A percentile compares a stretch with the other conserved stretches of the same genome.
Conservation (phyloP, 1,140 invertebrate genomes). For the Anadara kagoshimensis region DNA sequence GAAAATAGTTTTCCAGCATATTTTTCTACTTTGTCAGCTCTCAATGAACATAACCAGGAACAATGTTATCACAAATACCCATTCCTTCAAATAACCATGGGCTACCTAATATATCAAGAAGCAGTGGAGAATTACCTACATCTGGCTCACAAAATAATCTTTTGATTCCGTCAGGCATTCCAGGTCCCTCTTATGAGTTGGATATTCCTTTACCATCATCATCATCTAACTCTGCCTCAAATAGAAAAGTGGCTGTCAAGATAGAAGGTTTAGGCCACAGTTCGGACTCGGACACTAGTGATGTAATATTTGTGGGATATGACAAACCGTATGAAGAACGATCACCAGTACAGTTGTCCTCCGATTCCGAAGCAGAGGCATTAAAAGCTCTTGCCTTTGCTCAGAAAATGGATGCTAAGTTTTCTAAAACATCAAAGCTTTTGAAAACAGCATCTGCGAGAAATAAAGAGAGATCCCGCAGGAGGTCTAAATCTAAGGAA, state of each 20-base stretch:
- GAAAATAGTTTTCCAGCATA: too few species aligned
- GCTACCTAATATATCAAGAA: background rate
- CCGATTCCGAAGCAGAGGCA: slow-evolving; percentile 68
- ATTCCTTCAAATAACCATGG: slow-evolving; percentile 6
- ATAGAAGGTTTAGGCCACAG: slow-evolving; percentile 71
- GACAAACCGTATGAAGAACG: slow-evolving; percentile 76
- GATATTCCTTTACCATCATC: background rate
- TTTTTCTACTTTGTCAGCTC: background rate
- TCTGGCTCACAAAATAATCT: background rate
- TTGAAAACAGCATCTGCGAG: slow-evolving; percentile 5
- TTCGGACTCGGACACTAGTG: slow-evolving; percentile 43
- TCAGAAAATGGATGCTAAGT: background rate
- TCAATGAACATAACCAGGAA: slow-evolving; percentile 11
- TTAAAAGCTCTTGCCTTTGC: background rate
- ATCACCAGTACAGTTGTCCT: slow-evolving; percentile 76
- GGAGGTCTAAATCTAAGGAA: slow-evolving; percentile 17
- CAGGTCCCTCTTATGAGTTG: background rate
- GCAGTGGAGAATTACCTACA: background rate
- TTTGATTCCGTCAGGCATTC: slow-evolving; percentile 2
- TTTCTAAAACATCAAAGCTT: too few species aligned
- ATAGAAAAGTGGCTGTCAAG: slow-evolving; percentile 39
- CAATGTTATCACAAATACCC: slow-evolving; percentile 15
- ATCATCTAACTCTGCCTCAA: slow-evolving; percentile 20
- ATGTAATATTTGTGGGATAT: slow-evolving; percentile 73
- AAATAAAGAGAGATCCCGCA: slow-evolving; percentile 4